Evolutionary conservation across 2,797 vertebrate species (phyloP).

Genomic region (Enteromius unitaeniatus): DNA sequence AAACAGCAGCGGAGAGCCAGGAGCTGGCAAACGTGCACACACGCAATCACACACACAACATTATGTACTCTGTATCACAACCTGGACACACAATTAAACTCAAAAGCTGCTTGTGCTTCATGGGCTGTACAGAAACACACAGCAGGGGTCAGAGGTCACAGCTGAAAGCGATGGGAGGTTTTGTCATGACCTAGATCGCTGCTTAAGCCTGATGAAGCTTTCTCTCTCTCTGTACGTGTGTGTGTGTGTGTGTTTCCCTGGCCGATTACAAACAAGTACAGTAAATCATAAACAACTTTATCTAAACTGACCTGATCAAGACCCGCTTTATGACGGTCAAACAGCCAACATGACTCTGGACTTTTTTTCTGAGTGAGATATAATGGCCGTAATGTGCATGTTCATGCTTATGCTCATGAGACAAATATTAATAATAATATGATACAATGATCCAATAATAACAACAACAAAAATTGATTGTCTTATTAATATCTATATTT

Average conservation of each 20-base stretch:
- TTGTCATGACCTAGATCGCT: neutral
- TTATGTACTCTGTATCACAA: neutral
- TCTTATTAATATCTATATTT: too few relatives aligned
- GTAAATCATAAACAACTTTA: neutral
- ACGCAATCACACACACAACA: neutral
- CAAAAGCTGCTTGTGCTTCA: neutral
- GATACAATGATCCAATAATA: too few relatives aligned
- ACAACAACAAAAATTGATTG: neutral
- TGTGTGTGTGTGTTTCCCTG: neutral
- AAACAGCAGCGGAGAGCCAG: neutral
- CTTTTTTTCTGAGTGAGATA: neutral
- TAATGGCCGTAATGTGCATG: neutral
- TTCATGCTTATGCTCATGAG: neutral
- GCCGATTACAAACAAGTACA: neutral
- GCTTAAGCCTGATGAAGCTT: neutral
- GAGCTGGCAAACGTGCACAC: neutral
- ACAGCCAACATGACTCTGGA: neutral
- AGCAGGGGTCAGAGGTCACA: neutral
- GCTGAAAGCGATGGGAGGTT: neutral
- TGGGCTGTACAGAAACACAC: neutral
- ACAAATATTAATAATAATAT: neutral
- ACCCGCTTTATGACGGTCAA: neutral
- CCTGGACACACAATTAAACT: neutral
- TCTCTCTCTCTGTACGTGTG: neutral
- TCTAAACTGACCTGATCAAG: neutral